These are phyloP conservation scores for Eclectus roratus DNA, from an alignment of 2,113 vertebrate genomes.

Conservation along the genomic window DNA sequence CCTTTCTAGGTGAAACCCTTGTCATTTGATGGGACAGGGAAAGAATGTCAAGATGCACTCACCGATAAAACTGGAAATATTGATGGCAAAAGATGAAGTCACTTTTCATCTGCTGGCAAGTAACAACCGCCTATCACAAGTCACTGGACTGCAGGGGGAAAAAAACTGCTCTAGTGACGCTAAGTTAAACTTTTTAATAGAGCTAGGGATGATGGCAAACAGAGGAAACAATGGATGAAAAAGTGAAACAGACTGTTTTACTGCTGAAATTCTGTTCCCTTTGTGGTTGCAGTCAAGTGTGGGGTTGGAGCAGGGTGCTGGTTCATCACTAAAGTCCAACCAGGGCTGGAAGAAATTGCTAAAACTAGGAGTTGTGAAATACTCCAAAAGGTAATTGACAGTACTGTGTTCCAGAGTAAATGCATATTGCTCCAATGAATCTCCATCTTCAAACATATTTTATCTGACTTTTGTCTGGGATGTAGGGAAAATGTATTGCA, in stretches of 20 bases:
- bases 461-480: neutral
- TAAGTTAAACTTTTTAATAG: neutral
- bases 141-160: neutral
- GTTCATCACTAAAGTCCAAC: neutral
- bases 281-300: neutral
- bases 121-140: neutral
- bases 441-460: neutral
- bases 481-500: neutral
- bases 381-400: neutral
- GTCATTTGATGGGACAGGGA: neutral
- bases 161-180: neutral
- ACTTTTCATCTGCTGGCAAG: neutral
- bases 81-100: neutral
- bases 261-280: neutral
- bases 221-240: neutral
- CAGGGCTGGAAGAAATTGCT: neutral
- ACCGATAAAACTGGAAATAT: neutral
- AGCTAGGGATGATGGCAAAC: neutral
- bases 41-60: neutral
- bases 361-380: neutral
- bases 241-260: neutral
- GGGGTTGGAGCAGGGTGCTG: accelerated
- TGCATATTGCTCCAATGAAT: neutral
- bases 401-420: neutral
- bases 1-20: neutral